Evolutionary conservation across 2,113 vertebrate species (phyloP).

Genomic region (Prionailurus viverrinus): DNA sequence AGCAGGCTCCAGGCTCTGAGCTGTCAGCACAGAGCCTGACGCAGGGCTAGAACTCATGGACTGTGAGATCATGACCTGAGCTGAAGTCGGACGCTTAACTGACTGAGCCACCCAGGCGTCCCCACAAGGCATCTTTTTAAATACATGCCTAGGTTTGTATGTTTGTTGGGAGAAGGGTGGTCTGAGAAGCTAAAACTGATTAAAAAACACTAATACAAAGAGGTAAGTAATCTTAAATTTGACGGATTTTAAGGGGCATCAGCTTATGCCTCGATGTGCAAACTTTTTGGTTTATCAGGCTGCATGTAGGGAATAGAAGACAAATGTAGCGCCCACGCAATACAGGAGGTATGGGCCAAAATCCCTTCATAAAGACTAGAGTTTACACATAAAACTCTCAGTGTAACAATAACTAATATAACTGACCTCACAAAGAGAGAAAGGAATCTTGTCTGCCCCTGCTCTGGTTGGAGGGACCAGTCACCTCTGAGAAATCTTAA

Average conservation of each 20-base stretch:
- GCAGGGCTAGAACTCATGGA: too few species aligned
- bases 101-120: too few species aligned
- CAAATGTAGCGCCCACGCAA: background rate
- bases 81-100: too few species aligned
- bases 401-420: background rate
- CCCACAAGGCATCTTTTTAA: background rate
- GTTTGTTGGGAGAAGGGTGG: background rate
- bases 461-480: background rate
- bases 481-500: conserved; percentile 22
- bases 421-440: background rate
- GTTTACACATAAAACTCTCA: background rate
- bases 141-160: background rate
- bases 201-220: background rate
- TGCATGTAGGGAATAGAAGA: background rate
- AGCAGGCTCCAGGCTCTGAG: too few species aligned
- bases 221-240: background rate
- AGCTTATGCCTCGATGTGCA: background rate
- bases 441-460: background rate
- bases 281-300: background rate
- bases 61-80: too few species aligned
- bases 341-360: background rate
- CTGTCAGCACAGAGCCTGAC: too few species aligned
- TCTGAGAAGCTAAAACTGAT: conserved; percentile 10
- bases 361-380: background rate
- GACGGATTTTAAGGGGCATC: background rate